These are phyloP conservation scores for Synodontis membranacea DNA, from an alignment of 2,113 vertebrate genomes.

Conservation along the genomic window DNA sequence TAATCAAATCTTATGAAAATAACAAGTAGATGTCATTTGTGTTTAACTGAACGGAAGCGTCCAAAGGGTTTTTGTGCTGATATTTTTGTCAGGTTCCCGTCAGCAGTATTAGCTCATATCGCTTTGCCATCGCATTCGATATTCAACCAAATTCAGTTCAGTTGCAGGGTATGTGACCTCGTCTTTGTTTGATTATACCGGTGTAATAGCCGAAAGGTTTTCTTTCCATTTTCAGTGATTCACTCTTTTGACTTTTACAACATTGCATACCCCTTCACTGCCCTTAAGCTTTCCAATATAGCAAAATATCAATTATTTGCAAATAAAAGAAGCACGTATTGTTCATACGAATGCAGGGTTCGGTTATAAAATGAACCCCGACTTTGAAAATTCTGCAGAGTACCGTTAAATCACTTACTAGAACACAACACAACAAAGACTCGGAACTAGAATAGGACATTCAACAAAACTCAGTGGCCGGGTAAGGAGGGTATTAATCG, in stretches of 20 bases:
- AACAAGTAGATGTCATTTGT: neutral
- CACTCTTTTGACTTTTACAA: neutral
- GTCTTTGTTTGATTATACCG: neutral
- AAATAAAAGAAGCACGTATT: neutral
- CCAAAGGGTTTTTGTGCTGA: neutral
- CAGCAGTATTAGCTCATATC: neutral
- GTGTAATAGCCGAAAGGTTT: too few species aligned
- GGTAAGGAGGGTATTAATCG: neutral
- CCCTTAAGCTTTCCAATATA: neutral
- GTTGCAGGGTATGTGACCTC: neutral
- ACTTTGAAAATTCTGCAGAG: neutral
- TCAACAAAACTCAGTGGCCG: neutral
- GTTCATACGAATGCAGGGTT: neutral
- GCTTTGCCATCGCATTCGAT: neutral
- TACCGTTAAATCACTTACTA: neutral
- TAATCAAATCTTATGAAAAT: slow-evolving; percentile 17
- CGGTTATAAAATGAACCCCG: neutral
- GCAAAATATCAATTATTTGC: neutral
- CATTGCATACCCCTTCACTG: neutral
- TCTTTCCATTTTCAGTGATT: neutral
- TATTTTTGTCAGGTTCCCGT: neutral
- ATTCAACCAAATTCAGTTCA: neutral
- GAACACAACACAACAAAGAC: too few species aligned
- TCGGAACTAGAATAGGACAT: too few species aligned
- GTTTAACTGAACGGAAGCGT: neutral